A percentile compares a stretch with the other conserved stretches of the same genome.
These are phyloP conservation scores for Temnothorax longispinosus DNA, from an alignment of 1,140 invertebrate species.

Conservation along the genomic window DNA sequence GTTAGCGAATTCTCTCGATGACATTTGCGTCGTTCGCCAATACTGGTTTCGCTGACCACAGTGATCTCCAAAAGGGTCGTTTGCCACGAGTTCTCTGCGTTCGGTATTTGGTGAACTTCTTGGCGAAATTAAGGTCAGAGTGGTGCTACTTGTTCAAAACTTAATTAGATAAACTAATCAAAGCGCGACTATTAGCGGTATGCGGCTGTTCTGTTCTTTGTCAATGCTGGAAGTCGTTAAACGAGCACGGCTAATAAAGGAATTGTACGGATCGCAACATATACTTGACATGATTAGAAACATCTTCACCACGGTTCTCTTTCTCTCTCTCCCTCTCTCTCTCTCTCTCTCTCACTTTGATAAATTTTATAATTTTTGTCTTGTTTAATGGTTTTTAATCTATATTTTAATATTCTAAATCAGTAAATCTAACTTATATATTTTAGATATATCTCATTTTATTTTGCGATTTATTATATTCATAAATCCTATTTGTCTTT, in stretches of 20 bases:
- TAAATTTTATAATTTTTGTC: too few relatives aligned
- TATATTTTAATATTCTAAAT: too few relatives aligned
- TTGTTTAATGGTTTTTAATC: too few relatives aligned
- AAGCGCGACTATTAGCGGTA: slow-evolving; percentile 39
- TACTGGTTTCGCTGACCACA: slow-evolving; percentile 66
- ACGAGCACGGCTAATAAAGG: slow-evolving; percentile 32
- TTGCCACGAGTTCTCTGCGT: slow-evolving; percentile 31
- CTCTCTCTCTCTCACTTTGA: too few relatives aligned
- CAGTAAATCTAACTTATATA: too few relatives aligned
- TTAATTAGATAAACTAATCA: slow-evolving; percentile 72
- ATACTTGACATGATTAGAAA: slow-evolving; percentile 14
- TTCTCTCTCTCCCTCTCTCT: too few relatives aligned
- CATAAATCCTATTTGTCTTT: neutral
- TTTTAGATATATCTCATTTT: neutral
- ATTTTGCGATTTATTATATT: neutral
- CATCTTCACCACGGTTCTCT: neutral
- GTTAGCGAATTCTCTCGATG: slow-evolving; percentile 32
- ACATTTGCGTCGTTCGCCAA: slow-evolving; percentile 62
- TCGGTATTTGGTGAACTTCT: slow-evolving; percentile 59
- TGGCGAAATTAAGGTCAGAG: slow-evolving; percentile 69
- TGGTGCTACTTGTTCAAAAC: slow-evolving; percentile 48
- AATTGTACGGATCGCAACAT: neutral
- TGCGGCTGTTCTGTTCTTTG: slow-evolving; percentile 55
- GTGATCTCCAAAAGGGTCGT: slow-evolving; percentile 54
- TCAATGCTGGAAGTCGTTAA: slow-evolving; percentile 44